Conservation (phyloP, 1,140 invertebrate species). For the Neotoxoptera formosana region DNA sequence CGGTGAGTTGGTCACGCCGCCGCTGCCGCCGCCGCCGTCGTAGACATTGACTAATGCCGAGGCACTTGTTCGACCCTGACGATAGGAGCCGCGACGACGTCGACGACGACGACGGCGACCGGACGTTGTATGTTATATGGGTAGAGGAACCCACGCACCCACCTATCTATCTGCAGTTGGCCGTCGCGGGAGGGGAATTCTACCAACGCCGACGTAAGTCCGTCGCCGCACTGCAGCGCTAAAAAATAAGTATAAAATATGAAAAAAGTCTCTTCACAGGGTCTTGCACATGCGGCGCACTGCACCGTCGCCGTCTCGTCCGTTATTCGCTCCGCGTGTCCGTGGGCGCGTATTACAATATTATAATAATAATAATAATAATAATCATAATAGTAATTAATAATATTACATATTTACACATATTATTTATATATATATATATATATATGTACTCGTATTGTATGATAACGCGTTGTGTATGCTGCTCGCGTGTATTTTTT, state of each 20-base stretch:
- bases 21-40: neutral
- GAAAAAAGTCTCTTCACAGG: neutral
- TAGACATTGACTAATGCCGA: conserved; percentile 38
- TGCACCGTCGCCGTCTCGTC: neutral
- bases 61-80: conserved; percentile 48
- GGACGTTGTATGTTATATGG: conserved; percentile 15
- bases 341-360: neutral
- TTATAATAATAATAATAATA: neutral
- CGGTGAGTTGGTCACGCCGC: conserved; percentile 53
- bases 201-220: conserved; percentile 10
- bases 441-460: neutral
- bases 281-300: neutral
- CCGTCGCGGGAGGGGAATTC: neutral
- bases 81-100: neutral
- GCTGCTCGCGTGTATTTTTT: conserved; percentile 1
- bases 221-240: neutral
- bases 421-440: neutral
- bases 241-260: conserved; percentile 11
- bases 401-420: neutral
- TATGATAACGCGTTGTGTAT: neutral
- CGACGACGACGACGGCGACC: neutral
- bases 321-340: neutral
- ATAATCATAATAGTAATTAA: neutral
- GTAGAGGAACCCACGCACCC: neutral
- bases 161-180: neutral